Evolutionary conservation across 2,797 vertebrate species (phyloP), one percentile per base, ranked within the genome.

Genomic region (Euphonia xanthogaster): DNA sequence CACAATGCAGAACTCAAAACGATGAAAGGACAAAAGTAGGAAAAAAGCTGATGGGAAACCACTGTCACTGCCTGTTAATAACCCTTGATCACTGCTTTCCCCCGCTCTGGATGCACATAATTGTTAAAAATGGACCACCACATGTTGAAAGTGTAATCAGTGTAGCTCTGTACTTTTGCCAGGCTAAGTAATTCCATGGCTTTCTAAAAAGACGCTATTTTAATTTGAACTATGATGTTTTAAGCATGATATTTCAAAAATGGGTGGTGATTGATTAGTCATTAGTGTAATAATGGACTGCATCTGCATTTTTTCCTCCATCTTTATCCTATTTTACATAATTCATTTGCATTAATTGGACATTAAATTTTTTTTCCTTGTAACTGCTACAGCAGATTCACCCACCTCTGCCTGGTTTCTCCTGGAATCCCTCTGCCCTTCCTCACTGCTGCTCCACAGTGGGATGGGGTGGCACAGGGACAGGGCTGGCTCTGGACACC

Each of bases 261-360:
- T 83, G 68, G 84, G 92, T 96, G 87, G 75, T 95, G 93, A 95
- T 83, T 87, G 88, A 95, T 96, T 90, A 95, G 81, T 95, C 92
- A 89, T 89, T 81, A 68, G 86, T 72, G 84, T 94, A 95, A 92
- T 96, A 95, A 95, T 92, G 84, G 81, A 77, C 76, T 79, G 35
- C 72, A 87, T 95, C 92, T 96, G 61, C 84, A 80, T 95, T 92
- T 95, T 88, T 78, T 33, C 39, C 47, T 86, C 78, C 11, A 14
- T 63, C 61, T 93, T 82, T 82, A 77, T 75, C 24, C 45, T 89
- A 83, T 80, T 93, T 96, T 96, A 40, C 75, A 66, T 92, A 86
- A 95, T 94, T 93, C 57, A 89, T 93, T 83, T 88, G 53, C 35
- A 51, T 87, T 95, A 95, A 93, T 94, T 94, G 84, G 81, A n/a